Conservation (phyloP, 2,888 invertebrate species). For the Cacoxenus indagator region DNA sequence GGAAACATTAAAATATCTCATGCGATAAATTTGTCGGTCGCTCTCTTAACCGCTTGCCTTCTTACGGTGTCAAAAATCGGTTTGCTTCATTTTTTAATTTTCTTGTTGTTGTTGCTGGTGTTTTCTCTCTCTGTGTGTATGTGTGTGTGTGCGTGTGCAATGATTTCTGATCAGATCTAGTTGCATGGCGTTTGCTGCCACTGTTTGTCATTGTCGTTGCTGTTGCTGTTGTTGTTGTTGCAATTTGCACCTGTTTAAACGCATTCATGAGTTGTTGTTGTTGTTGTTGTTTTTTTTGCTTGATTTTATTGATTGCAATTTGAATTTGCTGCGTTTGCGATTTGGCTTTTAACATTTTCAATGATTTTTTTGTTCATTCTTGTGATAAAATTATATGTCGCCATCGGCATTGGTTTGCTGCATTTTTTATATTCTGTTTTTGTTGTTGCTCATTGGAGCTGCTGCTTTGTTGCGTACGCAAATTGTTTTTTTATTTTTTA, state of each 20-base stretch:
- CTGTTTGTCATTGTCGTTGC: not conserved
- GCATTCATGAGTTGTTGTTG: constrained; percentile 28
- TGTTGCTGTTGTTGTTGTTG: constrained; percentile 10
- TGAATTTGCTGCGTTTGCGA: constrained; percentile 42
- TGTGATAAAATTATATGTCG: constrained; percentile 27
- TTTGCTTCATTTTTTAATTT: constrained; percentile 11
- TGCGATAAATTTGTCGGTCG: constrained; percentile 32
- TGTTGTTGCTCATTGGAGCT: constrained; percentile 49
- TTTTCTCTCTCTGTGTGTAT: constrained; percentile 5
- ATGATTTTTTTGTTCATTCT: not conserved
- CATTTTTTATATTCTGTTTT: not conserved
- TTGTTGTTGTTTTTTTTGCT: constrained; percentile 14
- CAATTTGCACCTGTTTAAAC: constrained; percentile 22
- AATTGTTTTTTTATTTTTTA: constrained; percentile 51
- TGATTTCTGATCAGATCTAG: not conserved
- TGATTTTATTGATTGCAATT: constrained; percentile 32
- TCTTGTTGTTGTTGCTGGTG: not conserved
- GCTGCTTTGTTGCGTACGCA: constrained; percentile 60
- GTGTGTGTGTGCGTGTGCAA: constrained; percentile 11
- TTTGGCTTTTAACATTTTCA: constrained; percentile 29
- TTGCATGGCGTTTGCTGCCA: not conserved
- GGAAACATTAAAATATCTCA: constrained; percentile 18
- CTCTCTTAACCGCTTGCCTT: constrained; percentile 25
- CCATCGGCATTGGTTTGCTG: constrained; percentile 31
- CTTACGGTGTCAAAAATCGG: constrained; percentile 29